Evolutionary conservation across 1,140 invertebrate genomes (phyloP), one percentile per base, ranked within the genome.

Genomic region (Drosophila navojoa): DNA sequence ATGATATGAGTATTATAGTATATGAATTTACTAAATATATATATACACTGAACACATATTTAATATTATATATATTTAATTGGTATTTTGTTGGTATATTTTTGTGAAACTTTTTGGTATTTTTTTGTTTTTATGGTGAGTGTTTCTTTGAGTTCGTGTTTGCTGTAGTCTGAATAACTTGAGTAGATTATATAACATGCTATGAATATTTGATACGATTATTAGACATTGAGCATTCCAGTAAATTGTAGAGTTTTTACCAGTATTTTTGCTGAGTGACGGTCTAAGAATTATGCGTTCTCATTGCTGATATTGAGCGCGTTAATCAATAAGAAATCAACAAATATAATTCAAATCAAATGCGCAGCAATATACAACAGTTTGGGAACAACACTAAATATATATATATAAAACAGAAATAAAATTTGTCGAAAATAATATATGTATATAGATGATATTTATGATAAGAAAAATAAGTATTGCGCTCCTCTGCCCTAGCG

Each of bases 381-480:
- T 16, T 47, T 25, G 49, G 10, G 60, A 44, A 11, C 35, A 38
- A 38, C 16, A 45, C 42, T 15, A 22, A 22, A 3, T 22, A 22
- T 22, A 22, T 22, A 22, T 22, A 45, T n/a, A 60, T 16, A 76
- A 78, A 78, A 78, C 76, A 78, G 72, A 79, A 79, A 76, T 79
- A 76, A 76, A 79, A 76, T 79, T 63, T 72, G 69, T 49, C 16
- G 52, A 40, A 55, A 75, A 61, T 60, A 55, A 63, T 53, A 71
- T 55, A 19, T 22, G 19, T 38, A 47, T 66, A 29, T 38, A 90
- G 90, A 76, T 71, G 82, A 91, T 63, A 70, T 92, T 92, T 71
- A 10, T 19, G 44, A 19, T 40, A 92, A 92, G 91, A 81, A 79
- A 92, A 75, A 70, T 32, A 71, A 63, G 91, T 47, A 84, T 89